Conservation (phyloP, 2,797 vertebrate species). For the Numenius phaeopus region DNA sequence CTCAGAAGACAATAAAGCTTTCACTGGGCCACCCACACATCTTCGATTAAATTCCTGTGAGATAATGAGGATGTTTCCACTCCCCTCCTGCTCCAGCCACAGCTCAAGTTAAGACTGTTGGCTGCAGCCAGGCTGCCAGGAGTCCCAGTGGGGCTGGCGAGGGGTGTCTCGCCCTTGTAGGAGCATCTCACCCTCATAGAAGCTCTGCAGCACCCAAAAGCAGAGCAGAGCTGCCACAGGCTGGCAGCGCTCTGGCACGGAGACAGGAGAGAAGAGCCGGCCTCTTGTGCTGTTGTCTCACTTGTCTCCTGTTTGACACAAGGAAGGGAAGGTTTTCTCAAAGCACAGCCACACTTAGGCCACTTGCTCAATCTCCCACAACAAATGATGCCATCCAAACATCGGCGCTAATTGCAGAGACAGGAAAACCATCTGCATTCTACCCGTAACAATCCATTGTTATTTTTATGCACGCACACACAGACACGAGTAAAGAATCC, state of each 20-base stretch:
- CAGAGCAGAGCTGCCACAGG: background rate
- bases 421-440: background rate
- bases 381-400: background rate
- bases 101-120: background rate
- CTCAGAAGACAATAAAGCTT: background rate
- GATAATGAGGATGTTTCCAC: background rate
- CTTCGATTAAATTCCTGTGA: background rate
- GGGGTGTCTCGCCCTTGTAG: rapidly evolving
- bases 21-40: background rate
- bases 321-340: background rate
- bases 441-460: background rate
- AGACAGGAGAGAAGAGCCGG: rapidly evolving
- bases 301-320: background rate
- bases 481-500: background rate
- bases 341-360: background rate
- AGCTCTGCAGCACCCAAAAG: background rate
- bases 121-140: background rate
- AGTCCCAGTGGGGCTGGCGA: background rate
- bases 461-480: background rate
- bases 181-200: rapidly evolving
- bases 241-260: rapidly evolving
- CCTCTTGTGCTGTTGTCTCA: background rate
- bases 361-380: background rate
- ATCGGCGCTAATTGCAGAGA: background rate
- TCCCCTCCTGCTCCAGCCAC: background rate